Evolutionary conservation across 2,113 vertebrate species (phyloP), one percentile per base, ranked within the genome.

Genomic region (Cavia porcellus): DNA sequence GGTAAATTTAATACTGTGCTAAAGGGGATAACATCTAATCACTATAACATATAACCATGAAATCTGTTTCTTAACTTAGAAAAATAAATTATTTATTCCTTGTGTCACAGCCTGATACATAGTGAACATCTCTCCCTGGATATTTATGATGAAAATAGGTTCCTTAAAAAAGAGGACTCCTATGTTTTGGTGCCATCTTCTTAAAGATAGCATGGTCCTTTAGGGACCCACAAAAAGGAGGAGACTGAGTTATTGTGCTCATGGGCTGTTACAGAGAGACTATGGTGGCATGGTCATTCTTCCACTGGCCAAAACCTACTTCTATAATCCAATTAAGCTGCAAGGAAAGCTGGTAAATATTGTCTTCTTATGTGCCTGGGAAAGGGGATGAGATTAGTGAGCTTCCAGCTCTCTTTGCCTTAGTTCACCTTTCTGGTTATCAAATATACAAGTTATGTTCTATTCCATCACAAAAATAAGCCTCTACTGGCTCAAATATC

Each of bases 61-160:
- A 85, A 86, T 77, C 47, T 86, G 7, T 22, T 97, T 86, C 10
- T 74, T 75, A 75, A 42, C 22, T 57, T 35, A 66, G 28, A 77
- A 86, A 94, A 89, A 88, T 77, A 22, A 92, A 92, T 47, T 35
- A 30, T 75, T 35, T 66, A 7, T 86, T 86, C 61, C 72, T 38
- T 45, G 20, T 88, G 35, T 62, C 47, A 35, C 32, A 59, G 11
- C 7, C 8, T 38, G 5, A 8, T 24, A 3, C 30, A 35, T 84
- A 1, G 72, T 55, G 55, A 38, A 55, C 35, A 83, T 14, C 62
- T 86, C 4, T 93, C 52, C 25, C 70, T 57, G 2, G 38, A 86
- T 30, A 1, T 79, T 90, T 15, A 80, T 92, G 22, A 35, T 24
- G 25, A 79, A 87, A 92, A 62, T 52, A 50, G 13, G 70, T 24